A percentile compares a stretch with the other conserved stretches of the same genome.
Conservation (phyloP, 2,888 invertebrate species). For the Lasioglossum malachurum region DNA sequence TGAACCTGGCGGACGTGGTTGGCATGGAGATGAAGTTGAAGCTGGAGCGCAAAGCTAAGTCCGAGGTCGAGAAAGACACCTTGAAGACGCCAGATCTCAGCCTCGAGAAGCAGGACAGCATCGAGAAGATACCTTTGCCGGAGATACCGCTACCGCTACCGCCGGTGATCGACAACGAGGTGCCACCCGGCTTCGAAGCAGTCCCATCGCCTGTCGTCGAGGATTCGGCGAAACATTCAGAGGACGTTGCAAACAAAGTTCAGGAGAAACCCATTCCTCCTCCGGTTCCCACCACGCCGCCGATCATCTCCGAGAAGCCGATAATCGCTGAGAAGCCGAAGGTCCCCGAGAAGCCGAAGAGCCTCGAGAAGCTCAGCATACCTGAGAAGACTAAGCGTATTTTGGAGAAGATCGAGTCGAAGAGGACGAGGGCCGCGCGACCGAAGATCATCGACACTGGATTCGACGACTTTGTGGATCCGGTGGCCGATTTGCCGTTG, state of each 20-base stretch:
- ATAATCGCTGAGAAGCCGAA: conserved; percentile 35
- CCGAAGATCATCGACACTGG: conserved; percentile 83
- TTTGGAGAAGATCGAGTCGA: conserved; percentile 82
- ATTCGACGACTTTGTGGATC: conserved; percentile 83
- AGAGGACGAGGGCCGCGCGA: conserved; percentile 74
- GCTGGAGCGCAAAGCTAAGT: conserved; percentile 75
- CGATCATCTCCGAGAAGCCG: neutral
- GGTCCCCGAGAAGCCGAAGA: conserved; percentile 67
- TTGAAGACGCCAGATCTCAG: conserved; percentile 78
- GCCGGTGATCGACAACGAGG: neutral
- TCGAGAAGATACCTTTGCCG: conserved; percentile 82
- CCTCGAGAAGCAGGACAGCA: conserved; percentile 82
- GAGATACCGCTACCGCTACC: conserved; percentile 79
- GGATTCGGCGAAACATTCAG: neutral
- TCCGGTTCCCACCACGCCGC: conserved; percentile 1
- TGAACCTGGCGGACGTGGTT: conserved; percentile 80
- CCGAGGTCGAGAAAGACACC: conserved; percentile 73
- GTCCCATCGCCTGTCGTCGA: neutral
- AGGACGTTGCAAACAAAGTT: neutral
- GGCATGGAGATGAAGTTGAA: conserved; percentile 80
- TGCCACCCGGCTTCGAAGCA: neutral
- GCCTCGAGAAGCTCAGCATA: conserved; percentile 81
- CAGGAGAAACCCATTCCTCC: neutral
- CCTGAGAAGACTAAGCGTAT: conserved; percentile 84
- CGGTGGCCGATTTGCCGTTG: conserved; percentile 82